phyloP scores from a whole-genome alignment of 2,888 invertebrate genomes.

The Dicyrtomina minuta region DNA sequence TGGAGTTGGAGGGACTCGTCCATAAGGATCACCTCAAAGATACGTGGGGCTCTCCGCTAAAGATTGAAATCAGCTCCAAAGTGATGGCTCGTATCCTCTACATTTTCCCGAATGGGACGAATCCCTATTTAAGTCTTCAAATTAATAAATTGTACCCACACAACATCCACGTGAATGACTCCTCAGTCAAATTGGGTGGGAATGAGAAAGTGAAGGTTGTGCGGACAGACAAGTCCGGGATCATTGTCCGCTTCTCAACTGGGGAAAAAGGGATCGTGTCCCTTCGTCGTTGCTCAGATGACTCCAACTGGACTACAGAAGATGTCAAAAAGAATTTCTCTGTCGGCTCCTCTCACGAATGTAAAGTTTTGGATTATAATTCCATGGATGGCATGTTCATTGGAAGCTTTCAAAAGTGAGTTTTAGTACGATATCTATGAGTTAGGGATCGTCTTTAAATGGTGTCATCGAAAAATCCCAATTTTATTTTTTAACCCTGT shows the following conservation, averaged over 20 bases:
- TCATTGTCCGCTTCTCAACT: slow-evolving; percentile 34
- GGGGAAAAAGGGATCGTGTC: slow-evolving; percentile 41
- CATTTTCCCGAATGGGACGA: slow-evolving; percentile 37
- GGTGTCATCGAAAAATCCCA: too few species aligned
- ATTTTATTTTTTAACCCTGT: too few species aligned
- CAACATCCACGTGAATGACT: background rate
- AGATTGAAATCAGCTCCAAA: slow-evolving; percentile 29
- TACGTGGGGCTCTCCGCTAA: slow-evolving; percentile 55
- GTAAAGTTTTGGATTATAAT: slow-evolving; percentile 39
- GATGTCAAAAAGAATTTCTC: slow-evolving; percentile 39
- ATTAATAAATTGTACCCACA: slow-evolving; percentile 11
- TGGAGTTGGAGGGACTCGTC: slow-evolving; percentile 58
- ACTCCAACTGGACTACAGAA: slow-evolving; percentile 29
- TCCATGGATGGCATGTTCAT: slow-evolving; percentile 40
- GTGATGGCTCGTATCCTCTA: slow-evolving; percentile 39
- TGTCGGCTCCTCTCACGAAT: slow-evolving; percentile 32
- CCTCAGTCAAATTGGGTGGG: slow-evolving; percentile 18
- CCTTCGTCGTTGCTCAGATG: slow-evolving; percentile 36
- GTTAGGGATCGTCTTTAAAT: too few species aligned
- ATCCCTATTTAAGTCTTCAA: slow-evolving; percentile 42
- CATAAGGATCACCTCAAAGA: slow-evolving; percentile 49
- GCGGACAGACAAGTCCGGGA: slow-evolving; percentile 37
- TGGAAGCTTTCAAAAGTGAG: slow-evolving; percentile 41
- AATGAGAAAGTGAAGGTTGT: slow-evolving; percentile 28
- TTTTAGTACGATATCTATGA: too few species aligned